Base-by-base conservation (phyloP, 1,140 invertebrate species). In the Megathymus violae region DNA sequence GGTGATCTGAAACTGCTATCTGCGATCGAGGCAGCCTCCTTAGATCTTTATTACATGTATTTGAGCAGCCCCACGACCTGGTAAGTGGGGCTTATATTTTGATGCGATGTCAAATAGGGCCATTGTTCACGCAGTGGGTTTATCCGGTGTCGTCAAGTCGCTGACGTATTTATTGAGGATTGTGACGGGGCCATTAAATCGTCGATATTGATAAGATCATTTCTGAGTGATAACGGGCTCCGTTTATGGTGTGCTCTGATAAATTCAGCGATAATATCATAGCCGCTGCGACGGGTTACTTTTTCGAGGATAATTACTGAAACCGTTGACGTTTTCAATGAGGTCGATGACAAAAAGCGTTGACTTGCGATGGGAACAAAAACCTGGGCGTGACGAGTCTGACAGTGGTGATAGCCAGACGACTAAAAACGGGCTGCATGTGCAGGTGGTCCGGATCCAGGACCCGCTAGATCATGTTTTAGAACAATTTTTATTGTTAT, bases 21-120 rank as follows among this genome's bases (percentile, higher is more conserved):
- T 56, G 51, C 68, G 74, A 88, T 90, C 85, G 66, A 74, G 75
- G 78, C 78, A 86, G 80, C 73, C 71, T 74, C 71, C 83, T 84
- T 89, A 90, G 85, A 88, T 90, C 88, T 90, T 85, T 89, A 90
- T 90, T 90, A 88, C 78, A 88, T 87, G 79, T 74, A 76, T 73
- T 66, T 74, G 63, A 71, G 70, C 40, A 50, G 64, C 60, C 50
- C 64, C 19, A 52, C 52, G 59, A 65, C 19, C 43, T 44, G 61
- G 64, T 66, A 56, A 66, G 50, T 66, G 58, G 58, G 22, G 48
- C 48, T 74, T 67, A 72, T 74, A 69, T n/a, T 70, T 58, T 61
- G 67, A 80, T 74, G 74, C 70, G 71, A 78, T 76, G 75, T 87
- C 81, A 77, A 82, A 80, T 78, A 76, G 75, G 72, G 72, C 85